Base-by-base conservation (phyloP, 1,140 invertebrate genomes). In the Harpegnathos saltator region DNA sequence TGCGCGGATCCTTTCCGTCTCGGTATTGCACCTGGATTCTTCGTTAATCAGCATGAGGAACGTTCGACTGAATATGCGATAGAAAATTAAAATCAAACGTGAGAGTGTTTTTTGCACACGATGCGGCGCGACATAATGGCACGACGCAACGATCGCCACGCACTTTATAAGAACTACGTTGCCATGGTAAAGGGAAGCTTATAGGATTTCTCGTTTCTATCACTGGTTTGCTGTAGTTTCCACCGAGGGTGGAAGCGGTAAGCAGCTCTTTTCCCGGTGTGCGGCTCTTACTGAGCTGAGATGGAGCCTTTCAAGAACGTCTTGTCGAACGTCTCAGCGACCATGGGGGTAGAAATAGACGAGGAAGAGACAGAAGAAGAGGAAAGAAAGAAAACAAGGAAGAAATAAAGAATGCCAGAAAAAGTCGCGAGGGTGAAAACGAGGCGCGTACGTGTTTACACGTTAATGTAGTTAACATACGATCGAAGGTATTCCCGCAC, bases 141-240 rank as follows among this genome's bases (percentile, higher is more conserved):
- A 33, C 58, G 19, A 44, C 26, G 50, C 44, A 61, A 75, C 80
- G 61, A 84, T 80, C 85, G 29, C 56, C 66, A 66, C 71, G 61
- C 74, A 24, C 69, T 85, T 85, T 85, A 77, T 75, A 77, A 52
- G 48, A 74, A 83, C 77, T 72, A 66, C 78, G 85, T 85, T 74
- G 71, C 65, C 56, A 74, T 59, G 73, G 84, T 80, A 85, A 85
- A 85, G 59, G 56, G 68, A 69, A 83, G 84, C 85, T 87, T 87
- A 85, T 83, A 87, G 84, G 84, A 83, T 85, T 85, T 85, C 72
- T 73, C 85, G 66, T 82, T 87, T 74, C 84, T 83, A 71, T 77
- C 78, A 82, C 44, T 83, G 73, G 80, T 78, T 85, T 69, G 66
- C 84, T 61, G 78, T 85, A 83, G 80, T 78, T 85, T 74, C 58